These are phyloP conservation scores for Encarsia formosa DNA, from an alignment of 2,888 invertebrate genomes.

Conservation along the genomic window DNA sequence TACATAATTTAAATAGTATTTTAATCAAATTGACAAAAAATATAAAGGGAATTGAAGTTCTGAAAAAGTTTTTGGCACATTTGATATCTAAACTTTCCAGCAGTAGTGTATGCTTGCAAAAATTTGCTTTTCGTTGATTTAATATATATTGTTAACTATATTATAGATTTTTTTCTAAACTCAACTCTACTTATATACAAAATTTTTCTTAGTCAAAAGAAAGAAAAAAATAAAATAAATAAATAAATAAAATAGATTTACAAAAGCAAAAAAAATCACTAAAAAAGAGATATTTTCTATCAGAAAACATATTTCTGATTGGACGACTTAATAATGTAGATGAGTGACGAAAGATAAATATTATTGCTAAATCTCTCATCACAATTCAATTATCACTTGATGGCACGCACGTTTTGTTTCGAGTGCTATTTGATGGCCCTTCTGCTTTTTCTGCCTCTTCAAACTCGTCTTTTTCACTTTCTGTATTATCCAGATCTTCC, in stretches of 20 bases:
- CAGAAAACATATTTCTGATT: slow-evolving; percentile 29
- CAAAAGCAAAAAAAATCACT: slow-evolving; percentile 21
- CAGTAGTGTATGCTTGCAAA: slow-evolving; percentile 16
- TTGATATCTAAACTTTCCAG: slow-evolving; percentile 8
- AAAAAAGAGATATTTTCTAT: slow-evolving; percentile 28
- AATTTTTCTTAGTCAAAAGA: slow-evolving; percentile 13
- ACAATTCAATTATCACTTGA: slow-evolving; percentile 43
- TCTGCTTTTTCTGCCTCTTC: slow-evolving; percentile 26
- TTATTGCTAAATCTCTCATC: slow-evolving; percentile 32
- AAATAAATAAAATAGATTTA: slow-evolving; percentile 8
- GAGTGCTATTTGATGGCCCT: too few relatives aligned
- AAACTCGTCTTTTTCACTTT: slow-evolving; percentile 21
- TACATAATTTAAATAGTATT: neutral
- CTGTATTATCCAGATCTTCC: slow-evolving; percentile 50
- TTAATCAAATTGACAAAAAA: too few relatives aligned
- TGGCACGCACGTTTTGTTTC: slow-evolving; percentile 46
- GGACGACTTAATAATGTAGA: slow-evolving; percentile 31
- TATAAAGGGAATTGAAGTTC: too few relatives aligned
- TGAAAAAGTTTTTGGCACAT: slow-evolving; percentile 22
- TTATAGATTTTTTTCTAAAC: neutral
- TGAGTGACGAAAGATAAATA: slow-evolving; percentile 20
- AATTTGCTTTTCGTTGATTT: slow-evolving; percentile 4
- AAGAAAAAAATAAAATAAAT: slow-evolving; percentile 14
- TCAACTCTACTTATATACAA: slow-evolving; percentile 11
- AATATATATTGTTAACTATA: neutral